Conservation (phyloP, 2,113 vertebrate genomes). For the Crotalus helleri region DNA sequence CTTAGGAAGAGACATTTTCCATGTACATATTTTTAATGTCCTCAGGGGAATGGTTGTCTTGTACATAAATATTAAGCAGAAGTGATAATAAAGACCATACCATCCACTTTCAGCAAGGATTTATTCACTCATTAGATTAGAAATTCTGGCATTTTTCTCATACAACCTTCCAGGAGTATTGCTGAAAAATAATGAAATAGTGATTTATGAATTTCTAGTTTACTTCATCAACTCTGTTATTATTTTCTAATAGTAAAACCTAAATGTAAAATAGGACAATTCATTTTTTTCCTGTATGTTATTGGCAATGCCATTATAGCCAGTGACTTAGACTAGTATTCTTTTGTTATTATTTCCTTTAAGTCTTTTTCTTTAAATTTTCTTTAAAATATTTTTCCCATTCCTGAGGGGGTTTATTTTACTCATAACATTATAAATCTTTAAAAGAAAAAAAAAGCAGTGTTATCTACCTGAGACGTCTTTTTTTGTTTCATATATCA, state of each 20-base stretch:
- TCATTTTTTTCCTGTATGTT: slow-evolving; percentile 32
- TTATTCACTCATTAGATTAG: background rate
- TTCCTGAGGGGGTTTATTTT: slow-evolving; percentile 11
- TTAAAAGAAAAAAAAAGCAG: background rate
- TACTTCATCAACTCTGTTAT: slow-evolving; percentile 6
- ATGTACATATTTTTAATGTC: background rate
- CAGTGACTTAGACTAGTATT: slow-evolving; percentile 4
- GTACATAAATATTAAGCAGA: background rate
- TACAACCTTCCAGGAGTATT: background rate
- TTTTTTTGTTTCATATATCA: slow-evolving; percentile 28
- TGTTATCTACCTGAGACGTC: background rate
- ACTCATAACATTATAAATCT: slow-evolving; percentile 36
- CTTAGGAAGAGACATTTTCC: background rate
- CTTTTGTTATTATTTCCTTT: slow-evolving; percentile 39
- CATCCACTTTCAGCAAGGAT: background rate
- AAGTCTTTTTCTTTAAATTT: slow-evolving; percentile 28
- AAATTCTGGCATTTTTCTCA: background rate
- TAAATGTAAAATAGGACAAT: slow-evolving; percentile 39
- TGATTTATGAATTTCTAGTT: background rate
- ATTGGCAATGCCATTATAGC: slow-evolving; percentile 36
- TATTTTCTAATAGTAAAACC: slow-evolving; percentile 18
- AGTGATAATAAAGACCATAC: background rate
- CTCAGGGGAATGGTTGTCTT: background rate
- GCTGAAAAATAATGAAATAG: slow-evolving; percentile 11
- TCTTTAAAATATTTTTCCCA: slow-evolving; percentile 10